These are phyloP conservation scores for Megalurothrips usitatus DNA, from an alignment of 2,888 invertebrate species.

Conservation along the genomic window DNA sequence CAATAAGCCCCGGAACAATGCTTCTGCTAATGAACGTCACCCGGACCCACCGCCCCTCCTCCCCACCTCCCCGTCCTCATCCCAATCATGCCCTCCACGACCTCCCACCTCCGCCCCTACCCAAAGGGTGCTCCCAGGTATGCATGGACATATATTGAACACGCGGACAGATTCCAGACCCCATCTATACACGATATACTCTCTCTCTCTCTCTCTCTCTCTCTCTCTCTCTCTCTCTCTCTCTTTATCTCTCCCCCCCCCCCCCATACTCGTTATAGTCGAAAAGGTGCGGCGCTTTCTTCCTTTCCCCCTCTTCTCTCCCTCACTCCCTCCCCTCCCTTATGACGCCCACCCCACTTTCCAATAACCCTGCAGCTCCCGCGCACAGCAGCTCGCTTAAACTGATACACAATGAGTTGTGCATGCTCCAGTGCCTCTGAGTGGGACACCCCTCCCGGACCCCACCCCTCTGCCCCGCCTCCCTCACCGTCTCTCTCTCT, in stretches of 20 bases:
- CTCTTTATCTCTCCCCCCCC: too few relatives aligned
- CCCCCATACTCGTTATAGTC: too few relatives aligned
- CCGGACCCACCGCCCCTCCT: background rate
- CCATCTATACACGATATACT: too few relatives aligned
- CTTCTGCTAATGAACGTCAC: background rate
- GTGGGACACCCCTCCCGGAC: background rate
- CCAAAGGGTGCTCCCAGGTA: background rate
- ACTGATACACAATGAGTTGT: conserved; percentile 26
- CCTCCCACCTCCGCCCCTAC: background rate
- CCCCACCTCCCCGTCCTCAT: too few relatives aligned
- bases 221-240: too few relatives aligned
- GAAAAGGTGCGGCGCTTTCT: too few relatives aligned
- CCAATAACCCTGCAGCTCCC: background rate
- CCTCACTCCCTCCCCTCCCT: too few relatives aligned
- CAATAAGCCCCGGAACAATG: conserved; percentile 13
- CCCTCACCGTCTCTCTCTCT: background rate
- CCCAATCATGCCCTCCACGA: background rate
- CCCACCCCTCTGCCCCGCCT: background rate
- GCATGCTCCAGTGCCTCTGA: conserved; percentile 18
- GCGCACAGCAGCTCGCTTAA: conserved; percentile 10
- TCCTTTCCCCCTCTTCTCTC: too few relatives aligned
- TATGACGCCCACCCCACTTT: conserved; percentile 16
- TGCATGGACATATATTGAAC: background rate
- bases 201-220: too few relatives aligned
- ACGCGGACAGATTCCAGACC: background rate